Conservation (phyloP, 2,888 invertebrate genomes). For the Melipona beecheii region DNA sequence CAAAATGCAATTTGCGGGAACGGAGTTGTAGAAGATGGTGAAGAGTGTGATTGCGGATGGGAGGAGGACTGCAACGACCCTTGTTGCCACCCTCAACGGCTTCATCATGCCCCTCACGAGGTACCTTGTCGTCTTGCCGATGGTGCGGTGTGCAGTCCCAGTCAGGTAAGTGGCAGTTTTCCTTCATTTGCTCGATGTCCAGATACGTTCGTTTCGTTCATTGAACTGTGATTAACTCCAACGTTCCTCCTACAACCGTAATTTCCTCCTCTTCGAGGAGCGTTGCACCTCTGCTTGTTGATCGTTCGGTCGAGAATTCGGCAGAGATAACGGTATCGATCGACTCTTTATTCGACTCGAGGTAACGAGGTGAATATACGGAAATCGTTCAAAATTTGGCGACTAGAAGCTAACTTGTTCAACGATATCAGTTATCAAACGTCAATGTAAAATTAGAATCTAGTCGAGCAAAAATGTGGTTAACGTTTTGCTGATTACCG, state of each 20-base stretch:
- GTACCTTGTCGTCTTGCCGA: slow-evolving; percentile 94
- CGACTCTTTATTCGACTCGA: no score
- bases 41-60: slow-evolving; percentile 99
- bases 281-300: no score
- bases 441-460: no score
- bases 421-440: no score
- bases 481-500: no score
- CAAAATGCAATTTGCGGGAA: slow-evolving; percentile 98
- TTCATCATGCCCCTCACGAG: slow-evolving; percentile 90
- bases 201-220: slow-evolving; percentile 20
- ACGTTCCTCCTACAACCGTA: not conserved
- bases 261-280: not conserved
- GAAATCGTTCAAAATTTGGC: no score
- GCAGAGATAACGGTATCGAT: not conserved
- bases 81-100: slow-evolving; percentile 95
- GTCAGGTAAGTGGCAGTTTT: slow-evolving; percentile 86
- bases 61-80: slow-evolving; percentile 96
- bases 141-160: slow-evolving; percentile 90
- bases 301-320: not conserved
- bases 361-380: no score
- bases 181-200: slow-evolving; percentile 36
- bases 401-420: no score
- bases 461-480: no score
- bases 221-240: slow-evolving; percentile 17
- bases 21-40: slow-evolving; percentile 97